phyloP scores from a whole-genome alignment of 30 jellyfish, hydroid and myxozoan species.

The Cassiopea andromeda region DNA sequence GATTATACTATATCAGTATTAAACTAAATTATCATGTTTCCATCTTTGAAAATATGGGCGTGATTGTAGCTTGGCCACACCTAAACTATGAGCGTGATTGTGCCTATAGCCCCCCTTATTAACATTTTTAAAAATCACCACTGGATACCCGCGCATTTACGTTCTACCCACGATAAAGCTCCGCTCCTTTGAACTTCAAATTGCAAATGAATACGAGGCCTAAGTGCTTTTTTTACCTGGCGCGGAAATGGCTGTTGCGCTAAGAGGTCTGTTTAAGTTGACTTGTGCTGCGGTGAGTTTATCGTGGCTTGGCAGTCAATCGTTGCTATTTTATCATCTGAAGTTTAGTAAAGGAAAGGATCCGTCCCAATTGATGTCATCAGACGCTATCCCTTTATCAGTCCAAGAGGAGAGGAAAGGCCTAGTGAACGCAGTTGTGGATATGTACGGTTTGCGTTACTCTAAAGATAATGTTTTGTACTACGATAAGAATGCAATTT shows the following conservation, averaged over 20 bases:
- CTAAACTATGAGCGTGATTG: too few species aligned
- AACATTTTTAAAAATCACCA: too few species aligned
- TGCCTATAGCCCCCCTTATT: too few species aligned
- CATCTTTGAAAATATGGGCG: too few species aligned
- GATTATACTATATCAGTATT: too few species aligned
- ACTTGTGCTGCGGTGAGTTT: constrained; percentile 62
- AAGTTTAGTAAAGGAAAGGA: constrained; percentile 26
- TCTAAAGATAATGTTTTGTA: not conserved
- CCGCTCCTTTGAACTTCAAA: too few species aligned
- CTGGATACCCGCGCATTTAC: too few species aligned
- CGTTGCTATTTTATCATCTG: constrained; percentile 51
- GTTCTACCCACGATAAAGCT: too few species aligned
- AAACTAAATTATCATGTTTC: too few species aligned
- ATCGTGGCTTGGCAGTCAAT: constrained; percentile 70
- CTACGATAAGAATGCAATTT: constrained; percentile 41
- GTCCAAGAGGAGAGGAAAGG: constrained; percentile 23
- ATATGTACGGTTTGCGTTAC: constrained; percentile 39
- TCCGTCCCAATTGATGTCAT: constrained; percentile 11
- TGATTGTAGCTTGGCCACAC: too few species aligned
- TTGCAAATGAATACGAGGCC: not conserved
- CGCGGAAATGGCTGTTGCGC: constrained; percentile 37
- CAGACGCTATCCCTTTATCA: constrained; percentile 54
- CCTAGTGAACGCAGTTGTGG: constrained; percentile 47
- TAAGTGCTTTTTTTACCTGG: not conserved
- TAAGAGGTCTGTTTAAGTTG: constrained; percentile 7